Base-by-base conservation (phyloP, 2,113 vertebrate genomes). In the Hepsetus odoe region DNA sequence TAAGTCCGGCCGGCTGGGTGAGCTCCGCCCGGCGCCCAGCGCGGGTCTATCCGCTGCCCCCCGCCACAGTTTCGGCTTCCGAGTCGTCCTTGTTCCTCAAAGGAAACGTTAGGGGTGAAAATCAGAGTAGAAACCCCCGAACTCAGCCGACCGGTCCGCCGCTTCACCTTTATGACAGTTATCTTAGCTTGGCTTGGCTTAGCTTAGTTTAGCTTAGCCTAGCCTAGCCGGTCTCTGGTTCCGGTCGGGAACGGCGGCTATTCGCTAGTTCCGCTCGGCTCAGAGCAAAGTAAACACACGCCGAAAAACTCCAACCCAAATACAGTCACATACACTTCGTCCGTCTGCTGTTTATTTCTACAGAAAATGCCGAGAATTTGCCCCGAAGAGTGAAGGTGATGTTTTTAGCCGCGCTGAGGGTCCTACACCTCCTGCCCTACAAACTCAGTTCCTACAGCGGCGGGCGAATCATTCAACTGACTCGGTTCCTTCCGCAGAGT, bases 21-120 rank as follows among this genome's bases (percentile, higher is more conserved):
- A 85, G 88, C 83, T 91, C 91, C 91, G 90, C 91, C 92, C 92
- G 87, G 89, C 79, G 6, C 82, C 84, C 91, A 89, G 86, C 85
- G 86, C 85, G 87, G 74, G 79, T 87, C 82, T 81, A 85, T 73
- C 56, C 69, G 84, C 83, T 83, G 83, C 90, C 90, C 89, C 82
- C 91, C 89, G 51, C 90, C 93, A 93, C 91, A 90, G 90, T 88
- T 88, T 87, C 88, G 85, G 84, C 82, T 69, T 77, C 32, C 14
- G 79, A 79, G 80, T 82, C 86, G 58, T 58, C 76, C 80, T 87
- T 85, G 70, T 83, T 84, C 80, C 84, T 80, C 28, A 79, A 70
- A 74, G 80, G 77, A 55, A 55, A 24, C n/a, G n/a, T 1, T 6
- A 22, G 51, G 4, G 8, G 51, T 55, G 8, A 22, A 55, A 55